phyloP scores from a whole-genome alignment of 2,888 invertebrate genomes.

The Tryphoninae sp. region DNA sequence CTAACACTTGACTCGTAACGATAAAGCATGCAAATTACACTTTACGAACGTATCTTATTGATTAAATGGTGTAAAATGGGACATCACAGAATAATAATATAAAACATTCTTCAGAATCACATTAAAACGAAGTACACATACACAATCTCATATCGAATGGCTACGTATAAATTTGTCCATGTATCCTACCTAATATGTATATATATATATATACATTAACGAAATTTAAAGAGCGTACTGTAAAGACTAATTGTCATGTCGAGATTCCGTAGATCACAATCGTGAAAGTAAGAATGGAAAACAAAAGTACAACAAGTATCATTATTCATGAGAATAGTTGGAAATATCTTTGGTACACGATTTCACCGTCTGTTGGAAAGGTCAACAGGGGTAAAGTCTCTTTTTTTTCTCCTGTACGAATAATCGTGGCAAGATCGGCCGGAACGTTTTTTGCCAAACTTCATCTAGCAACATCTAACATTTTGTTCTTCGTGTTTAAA shows the following conservation, averaged over 20 bases:
- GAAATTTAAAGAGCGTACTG: slow-evolving; percentile 41
- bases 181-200: slow-evolving; percentile 60
- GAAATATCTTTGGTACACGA: slow-evolving; percentile 68
- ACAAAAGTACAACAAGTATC: slow-evolving; percentile 46
- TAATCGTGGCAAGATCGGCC: slow-evolving; percentile 62
- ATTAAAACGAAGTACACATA: slow-evolving; percentile 44
- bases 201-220: slow-evolving; percentile 51
- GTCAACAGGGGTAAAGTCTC: slow-evolving; percentile 45
- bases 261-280: slow-evolving; percentile 62
- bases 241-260: slow-evolving; percentile 65
- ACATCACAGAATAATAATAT: slow-evolving; percentile 62
- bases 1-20: slow-evolving; percentile 27
- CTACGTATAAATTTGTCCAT: slow-evolving; percentile 52
- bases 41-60: slow-evolving; percentile 41
- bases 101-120: slow-evolving; percentile 36
- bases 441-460: slow-evolving; percentile 22
- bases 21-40: slow-evolving; percentile 36
- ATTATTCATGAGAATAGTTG: slow-evolving; percentile 53
- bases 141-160: slow-evolving; percentile 40
- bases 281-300: slow-evolving; percentile 33
- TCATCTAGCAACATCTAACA: slow-evolving; percentile 8
- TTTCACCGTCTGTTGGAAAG: slow-evolving; percentile 47
- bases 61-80: slow-evolving; percentile 49
- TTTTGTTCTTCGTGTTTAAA: slow-evolving; percentile 18
- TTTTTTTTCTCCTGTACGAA: slow-evolving; percentile 45